Base-by-base conservation (phyloP, 1,140 invertebrate species). In the Leptinotarsa texana region DNA sequence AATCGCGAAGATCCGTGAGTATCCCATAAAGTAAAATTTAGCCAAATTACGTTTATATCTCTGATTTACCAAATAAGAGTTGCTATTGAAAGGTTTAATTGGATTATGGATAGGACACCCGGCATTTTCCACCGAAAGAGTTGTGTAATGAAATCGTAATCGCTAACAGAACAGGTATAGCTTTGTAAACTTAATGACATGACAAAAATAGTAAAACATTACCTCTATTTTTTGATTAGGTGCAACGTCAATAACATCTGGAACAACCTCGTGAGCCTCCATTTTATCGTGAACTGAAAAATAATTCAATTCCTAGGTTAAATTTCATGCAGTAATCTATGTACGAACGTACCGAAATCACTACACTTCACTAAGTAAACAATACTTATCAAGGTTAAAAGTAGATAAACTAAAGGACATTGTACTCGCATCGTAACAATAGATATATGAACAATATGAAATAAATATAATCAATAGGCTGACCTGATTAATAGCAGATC, bases 181-280 rank as follows among this genome's bases (percentile, higher is more conserved):
- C 4, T 42, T 42, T 11, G 8, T 42, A 11, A 42, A 42, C 33
- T 42, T 11, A 42, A 42, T 42, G 2, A 11, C 8, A 42, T 42
- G 33, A 42, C 33, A 2, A 11, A 42, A 42, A 42, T 42, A 42
- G 3, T 33, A 33, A 42, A 42, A 11, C 33, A 42, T 42, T 57
- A 82, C 80, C 75, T 82, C 80, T 49, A 78, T 63, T 24, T 77
- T 75, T 73, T 83, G 57, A 76, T 78, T 79, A 61, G 86, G 86
- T 13, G 81, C 81, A 65, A 73, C 75, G 78, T 86, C 83, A 72
- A 88, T 83, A 49, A 88, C 86, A 77, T 88, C 87, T 17, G 87
- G 87, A 65, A 89, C 85, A 22, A 88, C 83, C 75, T 78, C 80
- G 73, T 88, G 81, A 69, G 87, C 81, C 77, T 87, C 86, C 86